Evolutionary conservation across 2,888 invertebrate genomes (phyloP).

Genomic region (Mythimna impura): DNA sequence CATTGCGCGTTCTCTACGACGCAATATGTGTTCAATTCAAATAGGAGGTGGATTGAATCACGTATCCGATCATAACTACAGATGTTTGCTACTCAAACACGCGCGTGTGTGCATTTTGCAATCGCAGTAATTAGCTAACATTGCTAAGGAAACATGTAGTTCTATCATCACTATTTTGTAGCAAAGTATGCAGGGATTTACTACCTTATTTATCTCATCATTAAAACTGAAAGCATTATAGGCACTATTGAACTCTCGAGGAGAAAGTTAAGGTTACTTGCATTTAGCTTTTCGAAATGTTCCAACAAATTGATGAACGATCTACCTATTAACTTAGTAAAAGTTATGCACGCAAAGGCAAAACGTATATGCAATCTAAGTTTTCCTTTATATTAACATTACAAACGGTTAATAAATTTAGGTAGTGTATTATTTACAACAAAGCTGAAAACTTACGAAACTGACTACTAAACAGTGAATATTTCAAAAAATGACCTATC

Average conservation of each 20-base stretch:
- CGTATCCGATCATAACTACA: slow-evolving; percentile 52
- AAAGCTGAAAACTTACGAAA: slow-evolving; percentile 6
- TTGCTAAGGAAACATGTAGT: background rate
- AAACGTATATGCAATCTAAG: background rate
- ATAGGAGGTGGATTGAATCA: slow-evolving; percentile 50
- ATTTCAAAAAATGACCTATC: slow-evolving; percentile 6
- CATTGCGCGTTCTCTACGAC: slow-evolving; percentile 25
- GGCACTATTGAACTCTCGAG: background rate
- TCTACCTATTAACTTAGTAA: background rate
- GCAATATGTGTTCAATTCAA: slow-evolving; percentile 41
- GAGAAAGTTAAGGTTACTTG: background rate
- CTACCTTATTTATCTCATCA: background rate
- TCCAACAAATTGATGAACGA: background rate
- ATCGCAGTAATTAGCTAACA: slow-evolving; percentile 42
- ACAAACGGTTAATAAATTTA: background rate
- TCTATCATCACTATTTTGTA: background rate
- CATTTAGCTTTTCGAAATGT: background rate
- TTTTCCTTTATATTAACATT: background rate
- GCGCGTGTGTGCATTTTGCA: slow-evolving; percentile 34
- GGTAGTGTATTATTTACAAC: background rate
- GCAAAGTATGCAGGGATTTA: background rate
- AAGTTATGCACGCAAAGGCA: background rate
- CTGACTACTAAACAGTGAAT: background rate
- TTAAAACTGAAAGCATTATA: background rate
- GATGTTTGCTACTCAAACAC: slow-evolving; percentile 53